Conservation (phyloP, 1,140 invertebrate genomes). For the Papilio dardanus region DNA sequence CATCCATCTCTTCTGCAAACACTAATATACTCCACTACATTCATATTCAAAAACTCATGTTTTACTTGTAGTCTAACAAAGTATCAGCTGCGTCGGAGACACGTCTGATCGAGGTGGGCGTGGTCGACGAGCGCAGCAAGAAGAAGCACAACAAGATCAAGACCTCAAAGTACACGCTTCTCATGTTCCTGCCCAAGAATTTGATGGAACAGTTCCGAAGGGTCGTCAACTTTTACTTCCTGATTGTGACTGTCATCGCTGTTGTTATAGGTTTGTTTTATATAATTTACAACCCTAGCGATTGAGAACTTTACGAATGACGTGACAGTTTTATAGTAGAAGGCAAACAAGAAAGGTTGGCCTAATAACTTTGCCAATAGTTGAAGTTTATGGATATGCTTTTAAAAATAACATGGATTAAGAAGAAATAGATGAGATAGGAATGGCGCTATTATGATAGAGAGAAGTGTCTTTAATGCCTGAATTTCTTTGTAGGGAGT, state of each 20-base stretch:
- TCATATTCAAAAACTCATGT: not conserved
- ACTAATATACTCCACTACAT: not conserved
- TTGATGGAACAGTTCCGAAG: slow-evolving; percentile 92
- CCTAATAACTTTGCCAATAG: not conserved
- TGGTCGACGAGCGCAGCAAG: slow-evolving; percentile 72
- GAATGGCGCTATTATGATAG: too few relatives aligned
- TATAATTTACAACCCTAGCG: not conserved
- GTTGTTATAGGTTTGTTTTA: slow-evolving; percentile 83
- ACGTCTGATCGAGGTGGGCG: slow-evolving; percentile 83
- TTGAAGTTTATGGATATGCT: not conserved
- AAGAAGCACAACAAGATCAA: slow-evolving; percentile 84
- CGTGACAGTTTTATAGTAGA: not conserved
- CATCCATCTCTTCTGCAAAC: not conserved
- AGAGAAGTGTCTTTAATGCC: too few relatives aligned
- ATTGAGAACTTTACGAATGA: not conserved
- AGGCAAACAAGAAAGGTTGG: not conserved
- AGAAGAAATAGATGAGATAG: not conserved
- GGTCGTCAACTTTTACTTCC: slow-evolving; percentile 94
- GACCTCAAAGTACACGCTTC: slow-evolving; percentile 89
- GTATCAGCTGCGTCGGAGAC: slow-evolving; percentile 82
- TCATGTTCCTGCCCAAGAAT: slow-evolving; percentile 93
- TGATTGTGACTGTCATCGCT: slow-evolving; percentile 87
- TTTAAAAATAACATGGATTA: not conserved
- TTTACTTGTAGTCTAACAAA: slow-evolving; percentile 81
- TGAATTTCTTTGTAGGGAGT: not conserved